These are phyloP conservation scores for Drosophila lacicola DNA, from an alignment of 2,888 invertebrate species.

Conservation along the genomic window DNA sequence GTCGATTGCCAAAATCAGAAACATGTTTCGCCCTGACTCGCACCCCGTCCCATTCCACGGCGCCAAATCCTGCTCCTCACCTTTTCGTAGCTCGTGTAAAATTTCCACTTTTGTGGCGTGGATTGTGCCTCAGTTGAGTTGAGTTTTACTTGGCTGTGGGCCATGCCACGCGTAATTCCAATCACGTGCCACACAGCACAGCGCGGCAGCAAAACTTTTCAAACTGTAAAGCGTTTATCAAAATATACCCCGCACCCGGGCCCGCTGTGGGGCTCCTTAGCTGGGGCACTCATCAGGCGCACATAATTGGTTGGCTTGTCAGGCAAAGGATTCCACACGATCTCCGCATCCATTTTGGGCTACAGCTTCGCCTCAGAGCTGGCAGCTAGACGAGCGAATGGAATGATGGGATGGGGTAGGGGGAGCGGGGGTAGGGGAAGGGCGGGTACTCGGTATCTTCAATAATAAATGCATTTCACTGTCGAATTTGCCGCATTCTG, in stretches of 20 bases:
- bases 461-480: conserved; percentile 81
- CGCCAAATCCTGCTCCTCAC: too few species aligned
- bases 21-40: conserved; percentile 37
- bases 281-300: conserved; percentile 53
- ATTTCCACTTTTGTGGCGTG: conserved; percentile 53
- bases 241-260: conserved; percentile 40
- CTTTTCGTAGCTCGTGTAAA: conserved; percentile 48
- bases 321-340: conserved; percentile 58
- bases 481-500: conserved; percentile 81
- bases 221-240: conserved; percentile 78
- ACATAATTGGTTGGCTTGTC: conserved; percentile 75
- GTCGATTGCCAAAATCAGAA: conserved; percentile 74
- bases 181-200: conserved; percentile 71
- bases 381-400: neutral
- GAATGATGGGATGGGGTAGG: too few species aligned
- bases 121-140: conserved; percentile 32
- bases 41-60: conserved; percentile 4
- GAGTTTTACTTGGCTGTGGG: conserved; percentile 38
- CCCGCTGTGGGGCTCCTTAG: neutral
- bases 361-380: conserved; percentile 1
- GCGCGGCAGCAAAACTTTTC: conserved; percentile 60
- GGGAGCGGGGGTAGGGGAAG: neutral
- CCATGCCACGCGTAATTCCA: conserved; percentile 74
- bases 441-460: conserved; percentile 61
- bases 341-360: conserved; percentile 23